These are phyloP conservation scores for Heterodera carotae DNA, from an alignment of 1,140 invertebrate species.

Conservation along the genomic window DNA sequence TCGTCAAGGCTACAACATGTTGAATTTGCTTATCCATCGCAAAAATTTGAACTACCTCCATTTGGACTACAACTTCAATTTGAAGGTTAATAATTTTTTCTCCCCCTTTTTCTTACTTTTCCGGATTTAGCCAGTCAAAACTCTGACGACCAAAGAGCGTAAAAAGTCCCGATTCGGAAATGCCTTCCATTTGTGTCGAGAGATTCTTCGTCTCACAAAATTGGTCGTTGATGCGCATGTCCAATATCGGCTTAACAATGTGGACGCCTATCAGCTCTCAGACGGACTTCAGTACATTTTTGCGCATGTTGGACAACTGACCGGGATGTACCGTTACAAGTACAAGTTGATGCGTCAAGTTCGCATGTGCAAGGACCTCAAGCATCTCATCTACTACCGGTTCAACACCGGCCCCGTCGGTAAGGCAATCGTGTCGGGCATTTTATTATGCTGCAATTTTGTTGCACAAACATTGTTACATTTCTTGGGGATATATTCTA, in stretches of 20 bases:
- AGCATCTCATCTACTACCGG: constrained; percentile 98
- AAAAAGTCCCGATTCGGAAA: constrained; percentile 99
- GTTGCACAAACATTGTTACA: constrained; percentile 11
- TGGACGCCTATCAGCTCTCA: constrained; percentile 92
- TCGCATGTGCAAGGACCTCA: constrained; percentile 98
- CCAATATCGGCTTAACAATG: constrained; percentile 97
- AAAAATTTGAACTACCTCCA: constrained; percentile 99
- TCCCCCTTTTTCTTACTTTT: not conserved
- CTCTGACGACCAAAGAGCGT: constrained; percentile 90
- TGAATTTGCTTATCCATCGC: constrained; percentile 96
- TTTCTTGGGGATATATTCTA: constrained; percentile 25
- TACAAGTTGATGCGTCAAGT: constrained; percentile 99
- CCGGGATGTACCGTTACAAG: constrained; percentile 89
- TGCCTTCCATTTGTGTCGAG: constrained; percentile 97
- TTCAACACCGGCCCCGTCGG: constrained; percentile 84
- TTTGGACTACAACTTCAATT: constrained; percentile 99
- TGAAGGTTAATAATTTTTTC: constrained; percentile 72
- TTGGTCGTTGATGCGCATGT: constrained; percentile 98
- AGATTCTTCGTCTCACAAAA: constrained; percentile 95
- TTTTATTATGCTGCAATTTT: constrained; percentile 7
- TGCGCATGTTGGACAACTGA: constrained; percentile 97
- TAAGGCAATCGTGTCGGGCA: too few relatives aligned
- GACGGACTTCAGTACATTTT: constrained; percentile 99
- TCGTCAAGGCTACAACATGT: constrained; percentile 98
- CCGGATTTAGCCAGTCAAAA: constrained; percentile 82